Evolutionary conservation across 2,797 vertebrate genomes (phyloP).

Genomic region (Epinephelus awoara): DNA sequence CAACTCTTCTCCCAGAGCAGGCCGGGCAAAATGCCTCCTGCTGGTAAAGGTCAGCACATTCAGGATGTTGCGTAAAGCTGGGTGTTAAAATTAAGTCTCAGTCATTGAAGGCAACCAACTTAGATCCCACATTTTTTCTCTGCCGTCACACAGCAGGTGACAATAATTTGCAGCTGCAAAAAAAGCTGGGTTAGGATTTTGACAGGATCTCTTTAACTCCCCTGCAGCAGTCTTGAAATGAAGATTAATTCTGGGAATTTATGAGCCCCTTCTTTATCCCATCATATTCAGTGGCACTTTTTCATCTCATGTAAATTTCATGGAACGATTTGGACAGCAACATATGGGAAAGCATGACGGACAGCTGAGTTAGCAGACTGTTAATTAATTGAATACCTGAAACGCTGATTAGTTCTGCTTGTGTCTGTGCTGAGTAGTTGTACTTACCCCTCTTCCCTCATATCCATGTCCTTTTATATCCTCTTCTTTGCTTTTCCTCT

Average conservation of each 20-base stretch:
- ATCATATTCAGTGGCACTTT: not conserved
- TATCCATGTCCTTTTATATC: not conserved
- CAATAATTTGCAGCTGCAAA: not conserved
- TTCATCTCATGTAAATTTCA: not conserved
- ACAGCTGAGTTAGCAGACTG: not conserved
- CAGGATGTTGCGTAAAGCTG: not conserved
- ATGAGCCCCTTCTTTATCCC: not conserved
- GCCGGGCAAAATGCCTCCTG: not conserved
- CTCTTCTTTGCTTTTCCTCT: not conserved
- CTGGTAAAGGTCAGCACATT: conserved; percentile 27
- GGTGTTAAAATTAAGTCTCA: too few species aligned
- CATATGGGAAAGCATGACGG: not conserved
- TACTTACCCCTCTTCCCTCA: not conserved
- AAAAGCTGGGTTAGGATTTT: not conserved
- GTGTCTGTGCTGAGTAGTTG: conserved; percentile 11
- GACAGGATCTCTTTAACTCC: not conserved
- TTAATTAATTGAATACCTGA: conserved; percentile 3
- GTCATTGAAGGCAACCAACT: not conserved
- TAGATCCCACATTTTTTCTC: too few species aligned
- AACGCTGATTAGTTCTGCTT: conserved; percentile 14
- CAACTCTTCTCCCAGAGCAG: conserved; percentile 49
- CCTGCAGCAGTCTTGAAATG: not conserved
- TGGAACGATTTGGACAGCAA: not conserved
- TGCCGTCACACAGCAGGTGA: not conserved
- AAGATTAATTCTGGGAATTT: not conserved